A percentile compares a stretch with the other conserved stretches of the same genome.
phyloP scores from a whole-genome alignment of 2,797 vertebrate species.

The Mormyrus proboscirostris region DNA sequence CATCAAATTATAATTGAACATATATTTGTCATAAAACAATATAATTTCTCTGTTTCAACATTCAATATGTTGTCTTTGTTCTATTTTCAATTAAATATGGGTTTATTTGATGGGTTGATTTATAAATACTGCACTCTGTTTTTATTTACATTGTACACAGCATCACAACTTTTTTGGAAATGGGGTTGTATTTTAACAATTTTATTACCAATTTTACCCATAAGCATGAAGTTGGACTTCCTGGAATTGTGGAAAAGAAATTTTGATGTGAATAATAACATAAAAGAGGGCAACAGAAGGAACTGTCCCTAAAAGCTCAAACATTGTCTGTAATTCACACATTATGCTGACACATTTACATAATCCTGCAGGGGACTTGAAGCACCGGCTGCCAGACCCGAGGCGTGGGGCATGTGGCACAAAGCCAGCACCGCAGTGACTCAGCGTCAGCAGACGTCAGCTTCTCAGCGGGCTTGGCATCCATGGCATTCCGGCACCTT shows the following conservation, averaged over 20 bases:
- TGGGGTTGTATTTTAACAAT: neutral
- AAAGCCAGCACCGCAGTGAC: neutral
- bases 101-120: neutral
- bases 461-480: neutral
- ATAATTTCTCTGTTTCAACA: neutral
- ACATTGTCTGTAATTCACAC: neutral
- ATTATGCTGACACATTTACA: neutral
- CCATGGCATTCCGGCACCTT: neutral
- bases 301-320: neutral
- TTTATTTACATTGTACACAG: neutral
- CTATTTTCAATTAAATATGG: neutral
- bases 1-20: neutral
- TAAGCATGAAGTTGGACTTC: neutral
- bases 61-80: neutral
- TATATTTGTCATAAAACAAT: neutral
- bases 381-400: neutral
- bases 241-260: neutral
- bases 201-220: neutral
- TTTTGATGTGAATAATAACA: neutral
- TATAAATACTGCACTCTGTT: neutral
- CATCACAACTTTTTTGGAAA: neutral
- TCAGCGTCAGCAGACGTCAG: neutral
- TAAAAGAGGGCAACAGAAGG: neutral
- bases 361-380: neutral
- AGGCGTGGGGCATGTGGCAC: neutral